phyloP scores from a whole-genome alignment of 2,113 vertebrate species.

The Heterochromis multidens region DNA sequence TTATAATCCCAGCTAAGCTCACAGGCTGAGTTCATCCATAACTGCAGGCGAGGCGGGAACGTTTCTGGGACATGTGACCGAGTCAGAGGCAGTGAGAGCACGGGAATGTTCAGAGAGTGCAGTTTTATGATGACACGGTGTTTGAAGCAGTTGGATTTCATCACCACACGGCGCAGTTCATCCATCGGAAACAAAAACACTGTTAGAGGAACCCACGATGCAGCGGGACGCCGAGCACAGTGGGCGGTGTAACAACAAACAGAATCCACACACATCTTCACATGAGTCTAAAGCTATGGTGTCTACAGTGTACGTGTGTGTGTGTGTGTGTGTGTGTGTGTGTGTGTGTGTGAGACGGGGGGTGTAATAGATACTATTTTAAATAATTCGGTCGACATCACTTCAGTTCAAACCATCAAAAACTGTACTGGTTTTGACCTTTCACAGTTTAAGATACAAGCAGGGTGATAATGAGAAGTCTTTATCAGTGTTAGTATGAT shows the following conservation, averaged over 20 bases:
- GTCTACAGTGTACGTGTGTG: slow-evolving; percentile 35
- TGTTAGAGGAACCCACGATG: slow-evolving; percentile 23
- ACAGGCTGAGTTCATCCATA: neutral
- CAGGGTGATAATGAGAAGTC: slow-evolving; percentile 26
- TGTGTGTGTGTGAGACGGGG: slow-evolving; percentile 14
- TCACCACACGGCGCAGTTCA: slow-evolving; percentile 62
- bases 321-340: slow-evolving; percentile 6
- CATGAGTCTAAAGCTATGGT: slow-evolving; percentile 61
- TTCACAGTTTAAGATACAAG: slow-evolving; percentile 45
- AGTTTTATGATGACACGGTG: slow-evolving; percentile 15
- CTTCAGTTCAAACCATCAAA: slow-evolving; percentile 62
- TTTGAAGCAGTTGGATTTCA: slow-evolving; percentile 72
- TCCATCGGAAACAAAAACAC: slow-evolving; percentile 51
- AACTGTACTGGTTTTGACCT: slow-evolving; percentile 73
- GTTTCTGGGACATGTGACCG: slow-evolving; percentile 11
- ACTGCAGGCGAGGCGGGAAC: neutral
- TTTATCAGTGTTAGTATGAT: slow-evolving; percentile 35
- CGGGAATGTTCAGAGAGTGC: neutral
- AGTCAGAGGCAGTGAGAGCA: slow-evolving; percentile 31
- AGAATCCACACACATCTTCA: slow-evolving; percentile 51
- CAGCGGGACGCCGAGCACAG: slow-evolving; percentile 24
- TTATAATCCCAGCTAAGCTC: neutral
- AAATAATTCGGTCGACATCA: slow-evolving; percentile 61
- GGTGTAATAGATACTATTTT: slow-evolving; percentile 21
- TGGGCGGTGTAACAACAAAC: slow-evolving; percentile 53